Conservation (phyloP, 1,140 invertebrate genomes). For the Tenebrio molitor region DNA sequence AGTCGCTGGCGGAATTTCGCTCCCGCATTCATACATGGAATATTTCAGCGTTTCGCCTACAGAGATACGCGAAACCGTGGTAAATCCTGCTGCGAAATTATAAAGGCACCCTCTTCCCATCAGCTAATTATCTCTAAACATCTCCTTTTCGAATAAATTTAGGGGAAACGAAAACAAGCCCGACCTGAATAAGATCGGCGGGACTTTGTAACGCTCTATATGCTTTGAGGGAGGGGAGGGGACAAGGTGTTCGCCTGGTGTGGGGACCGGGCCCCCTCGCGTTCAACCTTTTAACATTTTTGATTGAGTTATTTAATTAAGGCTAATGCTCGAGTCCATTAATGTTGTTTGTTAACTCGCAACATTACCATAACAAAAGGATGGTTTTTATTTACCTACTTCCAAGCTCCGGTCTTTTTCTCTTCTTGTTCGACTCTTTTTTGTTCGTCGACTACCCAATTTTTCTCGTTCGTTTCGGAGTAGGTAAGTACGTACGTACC, state of each 20-base stretch:
- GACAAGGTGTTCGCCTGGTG: neutral
- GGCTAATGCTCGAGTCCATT: constrained; percentile 6
- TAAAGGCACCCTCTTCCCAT: constrained; percentile 32
- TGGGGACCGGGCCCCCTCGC: neutral
- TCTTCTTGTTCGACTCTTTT: no score
- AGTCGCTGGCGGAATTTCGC: constrained; percentile 1
- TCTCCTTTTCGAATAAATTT: constrained; percentile 36
- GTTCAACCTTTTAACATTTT: constrained; percentile 21
- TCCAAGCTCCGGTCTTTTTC: no score
- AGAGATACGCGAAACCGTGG: constrained; percentile 17
- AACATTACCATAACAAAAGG: constrained; percentile 19
- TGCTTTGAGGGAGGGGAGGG: neutral
- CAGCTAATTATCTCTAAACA: constrained; percentile 38
- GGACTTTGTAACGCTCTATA: constrained; percentile 17
- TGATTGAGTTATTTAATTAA: constrained; percentile 32
- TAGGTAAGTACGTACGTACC: no score
- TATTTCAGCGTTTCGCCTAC: neutral
- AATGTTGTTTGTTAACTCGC: constrained; percentile 15
- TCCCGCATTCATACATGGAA: constrained; percentile 8
- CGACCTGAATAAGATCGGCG: constrained; percentile 25
- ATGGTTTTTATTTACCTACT: neutral
- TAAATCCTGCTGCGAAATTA: constrained; percentile 36
- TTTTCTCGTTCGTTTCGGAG: no score
- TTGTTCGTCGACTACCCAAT: no score
- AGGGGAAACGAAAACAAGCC: constrained; percentile 30